Conservation (phyloP, 2,113 vertebrate species). For the Sterna hirundo region DNA sequence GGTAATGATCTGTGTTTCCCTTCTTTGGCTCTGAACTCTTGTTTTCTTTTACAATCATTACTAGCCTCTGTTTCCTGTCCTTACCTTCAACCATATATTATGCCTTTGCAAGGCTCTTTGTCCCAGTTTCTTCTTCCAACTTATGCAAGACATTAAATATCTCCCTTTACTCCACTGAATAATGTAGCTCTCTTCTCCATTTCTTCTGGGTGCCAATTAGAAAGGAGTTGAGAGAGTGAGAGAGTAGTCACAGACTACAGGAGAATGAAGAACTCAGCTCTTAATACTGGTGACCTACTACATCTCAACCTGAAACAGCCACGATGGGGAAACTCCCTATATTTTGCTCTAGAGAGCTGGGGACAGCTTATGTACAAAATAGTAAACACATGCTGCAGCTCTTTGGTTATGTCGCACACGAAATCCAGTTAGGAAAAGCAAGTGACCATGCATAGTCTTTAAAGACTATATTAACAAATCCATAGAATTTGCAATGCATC, state of each 20-base stretch:
- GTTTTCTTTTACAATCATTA: background rate
- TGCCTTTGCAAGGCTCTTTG: background rate
- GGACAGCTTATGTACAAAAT: background rate
- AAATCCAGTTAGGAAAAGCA: background rate
- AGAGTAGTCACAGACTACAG: background rate
- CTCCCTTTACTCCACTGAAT: background rate
- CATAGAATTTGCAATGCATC: background rate
- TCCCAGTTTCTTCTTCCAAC: background rate
- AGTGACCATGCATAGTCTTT: accelerated
- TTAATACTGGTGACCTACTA: background rate
- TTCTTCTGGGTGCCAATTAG: background rate
- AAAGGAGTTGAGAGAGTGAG: background rate
- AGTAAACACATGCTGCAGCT: background rate
- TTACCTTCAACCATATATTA: background rate
- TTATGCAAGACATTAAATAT: background rate
- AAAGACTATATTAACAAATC: background rate
- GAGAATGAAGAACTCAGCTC: background rate
- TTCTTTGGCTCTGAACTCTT: background rate
- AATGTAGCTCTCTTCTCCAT: background rate
- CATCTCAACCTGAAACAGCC: background rate
- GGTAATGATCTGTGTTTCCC: background rate
- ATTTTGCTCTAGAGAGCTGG: background rate
- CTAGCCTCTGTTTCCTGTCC: background rate
- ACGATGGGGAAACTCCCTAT: accelerated
- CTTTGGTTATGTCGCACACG: background rate